Evolutionary conservation across 1,140 invertebrate species (phyloP).

Genomic region (Lepidurus packardi): DNA sequence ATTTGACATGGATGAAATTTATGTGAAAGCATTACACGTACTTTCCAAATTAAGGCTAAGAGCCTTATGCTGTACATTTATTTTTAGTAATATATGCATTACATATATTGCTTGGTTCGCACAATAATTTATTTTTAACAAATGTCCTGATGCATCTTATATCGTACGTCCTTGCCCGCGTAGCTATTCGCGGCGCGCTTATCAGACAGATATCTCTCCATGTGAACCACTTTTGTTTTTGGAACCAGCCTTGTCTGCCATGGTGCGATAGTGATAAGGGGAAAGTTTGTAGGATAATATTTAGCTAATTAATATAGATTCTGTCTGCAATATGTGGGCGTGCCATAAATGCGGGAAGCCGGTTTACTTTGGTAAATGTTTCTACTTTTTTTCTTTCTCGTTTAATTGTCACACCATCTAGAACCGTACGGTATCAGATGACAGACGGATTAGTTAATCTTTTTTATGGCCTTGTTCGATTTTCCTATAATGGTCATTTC

Average conservation of each 20-base stretch:
- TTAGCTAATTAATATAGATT: not conserved
- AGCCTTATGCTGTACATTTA: no score
- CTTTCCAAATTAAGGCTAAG: no score
- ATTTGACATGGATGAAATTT: no score
- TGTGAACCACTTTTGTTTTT: not conserved
- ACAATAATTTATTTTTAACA: no score
- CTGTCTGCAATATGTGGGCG: constrained; percentile 61
- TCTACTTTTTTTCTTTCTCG: not conserved
- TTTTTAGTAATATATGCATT: no score
- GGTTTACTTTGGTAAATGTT: constrained; percentile 69
- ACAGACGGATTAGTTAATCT: not conserved
- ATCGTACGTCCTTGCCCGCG: not conserved
- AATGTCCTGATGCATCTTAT: not conserved
- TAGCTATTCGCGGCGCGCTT: not conserved
- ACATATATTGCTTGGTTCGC: no score
- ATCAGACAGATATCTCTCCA: not conserved
- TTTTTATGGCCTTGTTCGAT: constrained; percentile 12
- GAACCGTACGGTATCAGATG: not conserved
- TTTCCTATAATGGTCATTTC: constrained; percentile 28
- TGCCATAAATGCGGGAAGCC: constrained; percentile 81
- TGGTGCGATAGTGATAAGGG: not conserved
- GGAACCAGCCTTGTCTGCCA: not conserved
- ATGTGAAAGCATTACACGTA: no score
- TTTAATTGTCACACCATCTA: not conserved
- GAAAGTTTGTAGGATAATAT: not conserved